phyloP scores from a whole-genome alignment of 64 coral and sea anemone genomes.

The Actinia tenebrosa region DNA sequence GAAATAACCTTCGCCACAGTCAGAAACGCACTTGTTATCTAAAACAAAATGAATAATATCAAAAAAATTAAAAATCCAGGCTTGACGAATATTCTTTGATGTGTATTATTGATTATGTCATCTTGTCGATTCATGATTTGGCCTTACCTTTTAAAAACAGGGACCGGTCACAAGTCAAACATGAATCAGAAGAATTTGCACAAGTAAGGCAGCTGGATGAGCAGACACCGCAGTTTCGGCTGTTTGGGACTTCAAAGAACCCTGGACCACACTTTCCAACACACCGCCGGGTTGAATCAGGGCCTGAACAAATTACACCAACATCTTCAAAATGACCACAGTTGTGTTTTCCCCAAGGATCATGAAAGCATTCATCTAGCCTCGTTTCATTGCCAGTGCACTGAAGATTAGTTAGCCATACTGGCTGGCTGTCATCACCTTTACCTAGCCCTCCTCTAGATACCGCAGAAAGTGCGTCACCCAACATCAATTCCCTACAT shows the following conservation, averaged over 20 bases:
- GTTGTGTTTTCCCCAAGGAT: constrained; percentile 55
- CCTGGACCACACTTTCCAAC: constrained; percentile 55
- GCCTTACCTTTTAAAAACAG: constrained; percentile 64
- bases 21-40: constrained; percentile 44
- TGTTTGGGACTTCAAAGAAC: constrained; percentile 30
- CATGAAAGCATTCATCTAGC: constrained; percentile 44
- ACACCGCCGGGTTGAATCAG: constrained; percentile 60
- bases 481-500: constrained; percentile 74
- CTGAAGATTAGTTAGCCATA: constrained; percentile 41
- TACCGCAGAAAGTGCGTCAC: constrained; percentile 43
- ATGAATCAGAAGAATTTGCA: constrained; percentile 31
- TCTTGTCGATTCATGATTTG: too few species aligned
- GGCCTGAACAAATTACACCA: constrained; percentile 68
- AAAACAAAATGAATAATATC: background rate
- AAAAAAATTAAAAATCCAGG: background rate
- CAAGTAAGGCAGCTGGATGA: constrained; percentile 65
- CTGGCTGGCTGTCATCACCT: constrained; percentile 9
- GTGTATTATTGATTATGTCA: background rate
- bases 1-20: constrained; percentile 71
- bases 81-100: background rate
- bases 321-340: constrained; percentile 89
- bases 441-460: constrained; percentile 21
- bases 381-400: constrained; percentile 67
- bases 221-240: constrained; percentile 40
- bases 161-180: constrained; percentile 51